phyloP scores from a whole-genome alignment of 2,888 invertebrate species.

The Perizoma affinitatum region DNA sequence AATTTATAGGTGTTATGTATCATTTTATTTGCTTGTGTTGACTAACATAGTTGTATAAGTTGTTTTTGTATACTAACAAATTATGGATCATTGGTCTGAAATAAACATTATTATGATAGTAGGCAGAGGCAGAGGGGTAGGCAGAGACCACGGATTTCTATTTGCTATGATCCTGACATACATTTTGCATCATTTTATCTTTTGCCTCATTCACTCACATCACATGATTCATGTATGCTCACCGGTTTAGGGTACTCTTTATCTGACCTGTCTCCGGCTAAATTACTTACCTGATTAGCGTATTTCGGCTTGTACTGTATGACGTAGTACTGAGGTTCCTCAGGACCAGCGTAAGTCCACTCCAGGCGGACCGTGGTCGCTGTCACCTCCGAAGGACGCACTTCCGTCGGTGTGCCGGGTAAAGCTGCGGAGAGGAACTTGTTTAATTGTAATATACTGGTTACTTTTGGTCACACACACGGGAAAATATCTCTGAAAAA shows the following conservation, averaged over 20 bases:
- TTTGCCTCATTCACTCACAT: background rate
- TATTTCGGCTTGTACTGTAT: constrained; percentile 98
- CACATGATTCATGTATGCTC: background rate
- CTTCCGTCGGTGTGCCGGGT: constrained; percentile 95
- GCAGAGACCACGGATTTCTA: no score
- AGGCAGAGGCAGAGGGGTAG: no score
- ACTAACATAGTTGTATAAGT: no score
- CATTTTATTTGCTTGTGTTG: no score
- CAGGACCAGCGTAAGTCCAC: constrained; percentile 95
- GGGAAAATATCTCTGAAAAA: no score
- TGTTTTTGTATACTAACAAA: no score
- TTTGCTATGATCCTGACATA: no score
- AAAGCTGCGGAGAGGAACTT: constrained; percentile 85
- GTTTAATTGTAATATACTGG: background rate
- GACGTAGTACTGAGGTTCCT: constrained; percentile 97
- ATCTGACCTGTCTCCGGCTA: background rate
- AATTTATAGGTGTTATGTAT: no score
- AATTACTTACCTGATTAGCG: constrained; percentile 88
- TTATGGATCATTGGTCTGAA: no score
- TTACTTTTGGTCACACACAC: background rate
- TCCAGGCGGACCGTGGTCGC: constrained; percentile 95
- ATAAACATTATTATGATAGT: no score
- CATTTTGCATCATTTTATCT: background rate
- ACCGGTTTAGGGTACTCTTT: background rate
- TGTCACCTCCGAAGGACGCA: constrained; percentile 96